Base-by-base conservation (phyloP, 2,113 vertebrate species). In the Scomber scombrus region DNA sequence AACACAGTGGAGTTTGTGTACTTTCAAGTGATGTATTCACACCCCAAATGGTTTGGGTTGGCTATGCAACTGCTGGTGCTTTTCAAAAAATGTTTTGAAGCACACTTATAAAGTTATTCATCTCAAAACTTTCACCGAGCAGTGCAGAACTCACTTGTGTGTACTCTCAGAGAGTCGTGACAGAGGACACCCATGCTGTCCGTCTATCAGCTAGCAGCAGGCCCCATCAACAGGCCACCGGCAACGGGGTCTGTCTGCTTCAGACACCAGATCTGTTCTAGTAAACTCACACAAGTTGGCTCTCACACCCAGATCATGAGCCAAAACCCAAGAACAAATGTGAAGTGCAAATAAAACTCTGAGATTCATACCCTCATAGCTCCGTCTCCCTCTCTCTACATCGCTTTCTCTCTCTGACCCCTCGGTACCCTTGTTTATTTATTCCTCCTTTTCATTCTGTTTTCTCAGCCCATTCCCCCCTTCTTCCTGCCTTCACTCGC, bases 201-300 rank as follows among this genome's bases (percentile, higher is more conserved):
- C 19, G 89, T 91, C 91, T 92, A 19, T 80, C 90, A 54, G 62
- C 31, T 68, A 82, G 78, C 91, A 93, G 92, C 77, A 71, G 90
- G 92, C 77, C 11, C 43, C 18, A 3, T 57, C 67, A 57, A 40
- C 66, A 69, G 84, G 65, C 76, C 80, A 26, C 71, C 79, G 29
- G 61, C 13, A 71, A 74, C 11, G 31, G 63, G 75, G 74, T 70
- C 84, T 60, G 85, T 84, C 77, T 75, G 75, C 71, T 62, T 69
- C 85, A 81, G 68, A 88, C 92, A 84, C 81, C 85, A 89, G 84
- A 76, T 82, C 82, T 88, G 88, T 82, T 85, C 80, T 60, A 80
- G 71, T 85, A 86, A 88, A 88, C 78, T 85, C 74, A 14, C 67
- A 69, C 58, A 51, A 83, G 69, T 82, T 89, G 88, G 85, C 86